Evolutionary conservation across 2,113 vertebrate genomes (phyloP).

Genomic region (Onychostruthus taczanowskii): DNA sequence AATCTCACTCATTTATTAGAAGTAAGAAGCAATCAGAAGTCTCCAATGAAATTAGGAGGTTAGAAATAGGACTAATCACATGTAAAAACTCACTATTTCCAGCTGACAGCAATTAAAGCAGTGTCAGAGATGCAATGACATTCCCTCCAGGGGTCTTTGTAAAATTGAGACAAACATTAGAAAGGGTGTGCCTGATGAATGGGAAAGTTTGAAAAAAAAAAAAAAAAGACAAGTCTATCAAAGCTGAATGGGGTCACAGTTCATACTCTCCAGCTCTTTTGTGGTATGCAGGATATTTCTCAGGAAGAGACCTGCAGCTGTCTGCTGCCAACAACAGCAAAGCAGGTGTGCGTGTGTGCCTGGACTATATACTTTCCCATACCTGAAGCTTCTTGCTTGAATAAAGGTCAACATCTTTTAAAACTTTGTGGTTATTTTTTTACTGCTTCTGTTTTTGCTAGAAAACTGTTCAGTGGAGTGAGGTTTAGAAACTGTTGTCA

Average conservation of each 20-base stretch:
- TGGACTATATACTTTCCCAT: not conserved
- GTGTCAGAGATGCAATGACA: conserved; percentile 1
- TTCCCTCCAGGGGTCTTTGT: not conserved
- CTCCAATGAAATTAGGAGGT: conserved; percentile 16
- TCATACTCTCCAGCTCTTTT: not conserved
- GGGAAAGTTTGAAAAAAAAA: not conserved
- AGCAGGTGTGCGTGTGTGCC: conserved; percentile 26
- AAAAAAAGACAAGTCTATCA: conserved; percentile 4
- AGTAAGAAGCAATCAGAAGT: not conserved
- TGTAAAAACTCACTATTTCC: not conserved
- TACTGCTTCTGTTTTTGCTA: not conserved
- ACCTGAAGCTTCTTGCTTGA: not conserved
- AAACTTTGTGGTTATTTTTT: not conserved
- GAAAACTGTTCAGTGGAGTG: not conserved
- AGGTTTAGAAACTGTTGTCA: not conserved
- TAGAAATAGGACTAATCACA: conserved; percentile 15
- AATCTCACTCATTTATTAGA: not conserved
- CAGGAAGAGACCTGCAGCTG: conserved; percentile 22
- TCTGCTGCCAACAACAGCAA: not conserved
- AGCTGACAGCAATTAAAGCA: conserved; percentile 31
- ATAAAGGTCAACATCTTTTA: not conserved
- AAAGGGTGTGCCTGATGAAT: not conserved
- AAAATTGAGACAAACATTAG: not conserved
- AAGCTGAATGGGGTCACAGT: not conserved
- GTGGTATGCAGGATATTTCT: conserved; percentile 20